Percentiles rank a stretch among this genome's conserved stretches.
Evolutionary conservation across 64 coral and sea anemone species (phyloP).

Genomic region (Montipora sp.): DNA sequence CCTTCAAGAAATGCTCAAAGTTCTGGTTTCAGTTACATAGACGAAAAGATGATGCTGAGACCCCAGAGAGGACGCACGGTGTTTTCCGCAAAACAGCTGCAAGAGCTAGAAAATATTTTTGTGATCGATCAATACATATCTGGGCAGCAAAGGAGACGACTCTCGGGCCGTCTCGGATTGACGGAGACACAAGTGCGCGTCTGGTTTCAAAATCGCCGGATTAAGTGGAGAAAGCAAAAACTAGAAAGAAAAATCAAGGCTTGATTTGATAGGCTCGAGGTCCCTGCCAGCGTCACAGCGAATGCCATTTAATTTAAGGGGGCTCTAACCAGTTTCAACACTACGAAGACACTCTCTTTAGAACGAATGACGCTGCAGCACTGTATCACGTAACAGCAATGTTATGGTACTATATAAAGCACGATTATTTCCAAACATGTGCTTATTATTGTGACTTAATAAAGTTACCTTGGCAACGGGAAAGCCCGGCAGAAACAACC

Average conservation of each 20-base stretch:
- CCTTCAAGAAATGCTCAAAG: not conserved
- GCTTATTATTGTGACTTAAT: too few species aligned
- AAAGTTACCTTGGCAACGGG: too few species aligned
- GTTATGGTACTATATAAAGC: too few species aligned
- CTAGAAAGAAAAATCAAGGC: conserved; percentile 14
- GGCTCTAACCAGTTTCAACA: too few species aligned
- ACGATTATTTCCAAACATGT: too few species aligned
- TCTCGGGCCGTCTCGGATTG: conserved; percentile 43
- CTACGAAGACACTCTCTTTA: too few species aligned
- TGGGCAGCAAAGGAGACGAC: conserved; percentile 62
- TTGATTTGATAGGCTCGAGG: not conserved
- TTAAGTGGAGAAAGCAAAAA: conserved; percentile 73
- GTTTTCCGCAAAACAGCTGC: conserved; percentile 68
- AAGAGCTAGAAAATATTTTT: conserved; percentile 67
- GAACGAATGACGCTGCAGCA: too few species aligned
- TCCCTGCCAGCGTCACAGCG: not conserved
- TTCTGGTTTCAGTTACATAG: not conserved
- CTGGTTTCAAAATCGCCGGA: conserved; percentile 75
- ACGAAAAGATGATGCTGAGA: conserved; percentile 5
- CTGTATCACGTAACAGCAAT: too few species aligned
- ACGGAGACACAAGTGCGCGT: conserved; percentile 70
- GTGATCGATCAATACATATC: conserved; percentile 60
- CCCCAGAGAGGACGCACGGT: conserved; percentile 61
- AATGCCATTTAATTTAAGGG: too few species aligned
- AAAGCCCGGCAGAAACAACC: too few species aligned